These are phyloP conservation scores for Amblyteles armatorius DNA, from an alignment of 2,888 invertebrate species.

Conservation along the genomic window DNA sequence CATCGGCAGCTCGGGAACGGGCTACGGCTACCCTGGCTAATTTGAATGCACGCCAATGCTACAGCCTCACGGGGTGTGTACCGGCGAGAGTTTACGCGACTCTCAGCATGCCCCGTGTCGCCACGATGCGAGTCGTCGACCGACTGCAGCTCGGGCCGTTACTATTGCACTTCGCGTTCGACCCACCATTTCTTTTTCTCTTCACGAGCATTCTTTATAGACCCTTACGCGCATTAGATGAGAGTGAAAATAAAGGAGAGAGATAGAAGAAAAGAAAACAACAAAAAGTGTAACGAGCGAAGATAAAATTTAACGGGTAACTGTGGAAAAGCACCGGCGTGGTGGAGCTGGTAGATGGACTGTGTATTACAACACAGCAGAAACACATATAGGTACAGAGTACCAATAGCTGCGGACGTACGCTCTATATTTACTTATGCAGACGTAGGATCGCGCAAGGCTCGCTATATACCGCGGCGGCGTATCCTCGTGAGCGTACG, in stretches of 20 bases:
- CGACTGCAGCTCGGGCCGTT: constrained; percentile 56
- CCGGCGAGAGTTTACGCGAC: constrained; percentile 59
- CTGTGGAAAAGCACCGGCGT: constrained; percentile 10
- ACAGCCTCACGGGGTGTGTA: constrained; percentile 33
- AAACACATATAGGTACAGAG: constrained; percentile 1
- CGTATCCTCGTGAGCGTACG: constrained; percentile 64
- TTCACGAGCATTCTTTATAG: constrained; percentile 63
- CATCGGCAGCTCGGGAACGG: constrained; percentile 65
- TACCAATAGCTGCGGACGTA: constrained; percentile 36
- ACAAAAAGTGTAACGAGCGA: constrained; percentile 47
- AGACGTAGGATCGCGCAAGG: constrained; percentile 62
- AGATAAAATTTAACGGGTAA: constrained; percentile 62
- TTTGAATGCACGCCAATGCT: constrained; percentile 69
- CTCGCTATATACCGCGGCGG: constrained; percentile 66
- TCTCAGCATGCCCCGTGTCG: constrained; percentile 49
- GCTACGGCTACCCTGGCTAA: constrained; percentile 64
- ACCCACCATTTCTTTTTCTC: constrained; percentile 67
- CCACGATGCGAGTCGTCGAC: constrained; percentile 49
- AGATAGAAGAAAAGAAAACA: constrained; percentile 31
- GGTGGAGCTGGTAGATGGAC: constrained; percentile 17
- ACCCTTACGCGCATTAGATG: constrained; percentile 60
- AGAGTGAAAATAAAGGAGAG: constrained; percentile 52
- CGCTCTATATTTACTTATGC: constrained; percentile 80
- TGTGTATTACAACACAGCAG: constrained; percentile 38
- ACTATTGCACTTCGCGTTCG: constrained; percentile 51